Conservation (phyloP, 2,888 invertebrate species). For the Patella depressa region DNA sequence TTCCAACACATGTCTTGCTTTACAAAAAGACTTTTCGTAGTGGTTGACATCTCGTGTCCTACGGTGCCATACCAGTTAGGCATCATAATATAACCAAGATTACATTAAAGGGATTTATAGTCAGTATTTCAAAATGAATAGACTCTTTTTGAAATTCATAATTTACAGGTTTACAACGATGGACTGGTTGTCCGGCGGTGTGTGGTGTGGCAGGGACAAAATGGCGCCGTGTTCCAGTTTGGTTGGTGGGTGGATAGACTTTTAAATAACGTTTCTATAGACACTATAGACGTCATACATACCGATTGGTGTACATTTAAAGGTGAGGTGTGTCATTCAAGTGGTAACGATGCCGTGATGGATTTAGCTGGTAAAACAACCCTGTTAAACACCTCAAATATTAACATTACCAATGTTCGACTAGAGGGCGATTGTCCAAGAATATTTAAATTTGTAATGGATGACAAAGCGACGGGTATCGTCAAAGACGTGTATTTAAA, state of each 20-base stretch:
- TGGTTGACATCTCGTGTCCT: no score
- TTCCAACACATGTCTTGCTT: no score
- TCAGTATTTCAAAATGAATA: no score
- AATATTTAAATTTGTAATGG: conserved; percentile 14
- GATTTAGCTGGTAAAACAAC: conserved; percentile 11
- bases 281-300: conserved; percentile 25
- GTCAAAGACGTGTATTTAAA: conserved; percentile 12
- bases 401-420: conserved; percentile 4
- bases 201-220: conserved; percentile 25
- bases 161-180: conserved; percentile 17
- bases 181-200: conserved; percentile 14
- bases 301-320: conserved; percentile 25
- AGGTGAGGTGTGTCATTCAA: conserved; percentile 13
- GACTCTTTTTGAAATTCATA: neutral
- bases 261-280: conserved; percentile 3
- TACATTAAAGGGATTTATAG: no score
- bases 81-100: no score
- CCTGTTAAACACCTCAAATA: neutral
- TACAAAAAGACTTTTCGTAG: no score
- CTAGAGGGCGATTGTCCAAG: conserved; percentile 12
- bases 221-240: conserved; percentile 25
- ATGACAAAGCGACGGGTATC: neutral
- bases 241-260: conserved; percentile 21
- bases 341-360: conserved; percentile 11
- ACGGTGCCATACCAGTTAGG: no score